Conservation (phyloP, 2,113 vertebrate species). For the Delphinapterus leucas region DNA sequence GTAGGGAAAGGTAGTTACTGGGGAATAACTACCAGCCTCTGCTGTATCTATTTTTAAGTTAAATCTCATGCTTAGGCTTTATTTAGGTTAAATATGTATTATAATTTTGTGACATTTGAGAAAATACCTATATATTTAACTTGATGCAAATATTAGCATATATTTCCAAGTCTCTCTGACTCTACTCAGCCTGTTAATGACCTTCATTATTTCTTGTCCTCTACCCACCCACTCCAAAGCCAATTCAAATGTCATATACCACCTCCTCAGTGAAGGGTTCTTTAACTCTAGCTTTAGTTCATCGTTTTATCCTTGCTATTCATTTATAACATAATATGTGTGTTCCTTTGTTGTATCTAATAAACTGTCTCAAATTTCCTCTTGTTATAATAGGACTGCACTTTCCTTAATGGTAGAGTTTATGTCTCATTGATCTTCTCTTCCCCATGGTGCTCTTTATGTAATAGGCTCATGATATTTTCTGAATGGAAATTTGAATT, state of each 20-base stretch:
- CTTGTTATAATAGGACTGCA: constrained; percentile 30
- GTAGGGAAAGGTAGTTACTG: not conserved
- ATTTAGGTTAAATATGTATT: not conserved
- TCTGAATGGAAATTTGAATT: constrained; percentile 43
- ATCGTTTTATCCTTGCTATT: constrained; percentile 1
- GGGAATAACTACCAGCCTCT: not conserved
- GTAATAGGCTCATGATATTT: constrained; percentile 41
- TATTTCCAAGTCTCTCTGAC: not conserved
- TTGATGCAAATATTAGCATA: not conserved
- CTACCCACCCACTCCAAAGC: not conserved
- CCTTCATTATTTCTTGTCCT: not conserved
- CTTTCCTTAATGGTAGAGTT: constrained; percentile 53
- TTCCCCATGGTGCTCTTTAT: not conserved
- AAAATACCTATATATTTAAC: not conserved
- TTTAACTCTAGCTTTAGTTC: not conserved
- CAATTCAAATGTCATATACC: not conserved
- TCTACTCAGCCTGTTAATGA: not conserved
- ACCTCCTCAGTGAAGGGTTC: not conserved
- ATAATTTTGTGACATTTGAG: not conserved
- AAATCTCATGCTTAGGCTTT: not conserved
- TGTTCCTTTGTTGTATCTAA: constrained; percentile 38
- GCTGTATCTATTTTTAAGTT: not conserved
- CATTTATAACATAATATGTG: not conserved
- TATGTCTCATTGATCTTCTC: constrained; percentile 48
- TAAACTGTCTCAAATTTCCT: constrained; percentile 37